phyloP scores from a whole-genome alignment of 2,797 vertebrate genomes.

The Fratercula arctica region DNA sequence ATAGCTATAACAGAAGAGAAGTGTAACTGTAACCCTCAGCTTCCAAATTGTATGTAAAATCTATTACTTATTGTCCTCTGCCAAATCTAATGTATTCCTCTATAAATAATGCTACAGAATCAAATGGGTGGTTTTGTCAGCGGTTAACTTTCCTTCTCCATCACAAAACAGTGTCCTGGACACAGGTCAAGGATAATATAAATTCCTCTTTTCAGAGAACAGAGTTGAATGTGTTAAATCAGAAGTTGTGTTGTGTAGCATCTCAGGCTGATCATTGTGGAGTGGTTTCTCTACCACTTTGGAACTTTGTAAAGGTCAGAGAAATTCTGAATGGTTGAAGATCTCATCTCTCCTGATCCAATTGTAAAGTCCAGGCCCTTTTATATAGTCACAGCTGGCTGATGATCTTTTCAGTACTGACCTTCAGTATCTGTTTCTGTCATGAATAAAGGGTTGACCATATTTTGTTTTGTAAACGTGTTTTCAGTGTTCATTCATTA shows the following conservation, averaged over 20 bases:
- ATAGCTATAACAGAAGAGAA: conserved; percentile 18
- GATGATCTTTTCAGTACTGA: background rate
- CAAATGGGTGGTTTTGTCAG: background rate
- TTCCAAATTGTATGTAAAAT: conserved; percentile 32
- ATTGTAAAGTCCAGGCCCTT: background rate
- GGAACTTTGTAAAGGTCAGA: background rate
- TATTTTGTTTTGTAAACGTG: background rate
- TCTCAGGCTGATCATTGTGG: background rate
- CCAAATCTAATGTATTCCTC: background rate
- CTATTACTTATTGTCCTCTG: background rate
- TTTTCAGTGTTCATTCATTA: background rate
- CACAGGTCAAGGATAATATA: background rate
- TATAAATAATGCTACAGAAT: background rate
- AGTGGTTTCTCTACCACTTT: background rate
- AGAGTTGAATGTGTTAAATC: background rate
- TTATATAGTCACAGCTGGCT: background rate
- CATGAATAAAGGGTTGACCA: background rate
- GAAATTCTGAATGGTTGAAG: background rate
- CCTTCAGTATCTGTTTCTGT: background rate
- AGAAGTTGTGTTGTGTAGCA: background rate
- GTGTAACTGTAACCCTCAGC: conserved; percentile 7
- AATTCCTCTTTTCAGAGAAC: background rate
- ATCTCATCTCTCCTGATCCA: background rate
- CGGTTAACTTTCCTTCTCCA: background rate
- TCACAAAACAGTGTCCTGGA: background rate